These are phyloP conservation scores for Aldrovandia affinis DNA, from an alignment of 2,797 vertebrate species.

Conservation along the genomic window DNA sequence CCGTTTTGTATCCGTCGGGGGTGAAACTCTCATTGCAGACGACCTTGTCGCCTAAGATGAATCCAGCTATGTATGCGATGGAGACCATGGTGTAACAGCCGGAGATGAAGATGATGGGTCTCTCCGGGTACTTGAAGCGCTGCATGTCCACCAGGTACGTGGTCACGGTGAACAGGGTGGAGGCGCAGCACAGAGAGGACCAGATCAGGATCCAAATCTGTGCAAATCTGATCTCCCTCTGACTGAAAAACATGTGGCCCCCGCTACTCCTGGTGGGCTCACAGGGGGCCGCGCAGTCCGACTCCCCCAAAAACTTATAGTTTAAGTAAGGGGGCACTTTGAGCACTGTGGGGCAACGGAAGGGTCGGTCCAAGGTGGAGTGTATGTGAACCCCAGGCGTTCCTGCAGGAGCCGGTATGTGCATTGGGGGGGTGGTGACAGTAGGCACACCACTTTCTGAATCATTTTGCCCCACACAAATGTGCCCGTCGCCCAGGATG, in stretches of 20 bases:
- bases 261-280: constrained; percentile 87
- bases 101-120: constrained; percentile 95
- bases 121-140: constrained; percentile 92
- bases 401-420: constrained; percentile 49
- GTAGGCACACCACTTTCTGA: constrained; percentile 39
- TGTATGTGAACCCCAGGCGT: constrained; percentile 69
- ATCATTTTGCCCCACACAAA: constrained; percentile 90
- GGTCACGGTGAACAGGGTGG: constrained; percentile 94
- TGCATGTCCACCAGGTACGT: constrained; percentile 97
- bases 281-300: constrained; percentile 94
- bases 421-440: constrained; percentile 65
- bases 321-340: constrained; percentile 90
- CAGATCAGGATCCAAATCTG: constrained; percentile 95
- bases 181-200: constrained; percentile 93
- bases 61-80: constrained; percentile 89
- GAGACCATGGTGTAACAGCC: constrained; percentile 99
- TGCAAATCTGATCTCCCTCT: constrained; percentile 92
- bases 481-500: constrained; percentile 85
- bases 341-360: constrained; percentile 90
- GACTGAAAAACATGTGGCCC: constrained; percentile 93
- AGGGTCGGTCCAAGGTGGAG: constrained; percentile 71
- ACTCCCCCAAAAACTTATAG: constrained; percentile 91
- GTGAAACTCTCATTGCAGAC: constrained; percentile 93
- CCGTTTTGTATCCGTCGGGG: constrained; percentile 88
- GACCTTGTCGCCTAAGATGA: constrained; percentile 90